A percentile compares a stretch with the other conserved stretches of the same genome.
Conservation (phyloP, 2,113 vertebrate genomes). For the Microtus pennsylvanicus region DNA sequence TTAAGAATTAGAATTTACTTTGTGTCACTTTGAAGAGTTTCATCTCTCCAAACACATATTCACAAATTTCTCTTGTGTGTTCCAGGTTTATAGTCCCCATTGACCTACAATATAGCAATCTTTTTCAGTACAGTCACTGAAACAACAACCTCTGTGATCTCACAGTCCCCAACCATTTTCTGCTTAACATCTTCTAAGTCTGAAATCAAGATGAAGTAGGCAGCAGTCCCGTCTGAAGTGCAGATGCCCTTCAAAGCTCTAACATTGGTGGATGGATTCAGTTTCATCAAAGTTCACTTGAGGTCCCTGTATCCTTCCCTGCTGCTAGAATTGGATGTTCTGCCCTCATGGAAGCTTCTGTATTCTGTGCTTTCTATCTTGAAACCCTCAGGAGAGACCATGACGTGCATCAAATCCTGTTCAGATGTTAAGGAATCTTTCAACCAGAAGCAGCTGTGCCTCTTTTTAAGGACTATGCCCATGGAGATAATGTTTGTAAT, state of each 20-base stretch:
- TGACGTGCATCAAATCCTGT: background rate
- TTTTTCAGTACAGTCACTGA: too few relatives aligned
- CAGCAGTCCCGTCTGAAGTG: background rate
- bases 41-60: background rate
- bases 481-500: background rate
- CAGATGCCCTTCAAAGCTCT: background rate
- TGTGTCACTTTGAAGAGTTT: background rate
- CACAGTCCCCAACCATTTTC: background rate
- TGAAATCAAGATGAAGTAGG: background rate
- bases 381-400: background rate
- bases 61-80: background rate
- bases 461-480: background rate
- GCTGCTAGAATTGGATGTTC: background rate
- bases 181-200: background rate
- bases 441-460: background rate
- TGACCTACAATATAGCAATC: background rate
- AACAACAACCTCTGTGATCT: background rate
- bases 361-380: background rate
- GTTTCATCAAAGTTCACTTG: accelerated
- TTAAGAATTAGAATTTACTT: background rate
- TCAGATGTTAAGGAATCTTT: background rate
- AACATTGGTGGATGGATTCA: background rate
- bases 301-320: background rate
- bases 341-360: accelerated
- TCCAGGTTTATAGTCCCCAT: background rate